These are phyloP conservation scores for Eurystomus glaucurus DNA, from an alignment of 2,797 vertebrate species.

Conservation along the genomic window DNA sequence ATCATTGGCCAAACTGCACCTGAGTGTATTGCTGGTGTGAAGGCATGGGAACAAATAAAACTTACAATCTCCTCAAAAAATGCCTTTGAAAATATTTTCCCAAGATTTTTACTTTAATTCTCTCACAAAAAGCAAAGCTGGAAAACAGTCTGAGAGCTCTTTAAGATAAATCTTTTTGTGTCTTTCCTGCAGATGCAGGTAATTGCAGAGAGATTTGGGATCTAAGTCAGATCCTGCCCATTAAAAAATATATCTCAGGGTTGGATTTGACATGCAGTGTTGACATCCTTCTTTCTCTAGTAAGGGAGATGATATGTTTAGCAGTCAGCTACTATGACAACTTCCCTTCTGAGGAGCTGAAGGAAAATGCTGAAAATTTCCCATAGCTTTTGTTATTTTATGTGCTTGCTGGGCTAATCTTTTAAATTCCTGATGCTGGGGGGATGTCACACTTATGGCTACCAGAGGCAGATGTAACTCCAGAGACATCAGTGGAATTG, in stretches of 20 bases:
- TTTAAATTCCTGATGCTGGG: neutral
- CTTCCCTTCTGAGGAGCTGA: conserved; percentile 35
- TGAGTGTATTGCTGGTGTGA: neutral
- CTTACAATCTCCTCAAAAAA: neutral
- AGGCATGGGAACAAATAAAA: neutral
- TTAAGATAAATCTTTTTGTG: conserved; percentile 55
- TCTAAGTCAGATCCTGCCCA: conserved; percentile 88
- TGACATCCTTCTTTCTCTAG: conserved; percentile 83
- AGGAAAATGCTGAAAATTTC: conserved; percentile 33
- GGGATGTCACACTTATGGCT: neutral
- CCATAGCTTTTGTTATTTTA: conserved; percentile 30
- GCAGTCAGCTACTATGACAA: conserved; percentile 82
- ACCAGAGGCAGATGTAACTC: neutral
- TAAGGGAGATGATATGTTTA: conserved; percentile 86
- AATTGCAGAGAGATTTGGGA: conserved; percentile 84
- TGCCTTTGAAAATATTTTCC: conserved; percentile 31
- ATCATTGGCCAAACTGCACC: rapidly evolving
- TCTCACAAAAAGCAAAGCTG: neutral
- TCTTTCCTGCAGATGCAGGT: conserved; percentile 79
- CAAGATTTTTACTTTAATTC: conserved; percentile 24
- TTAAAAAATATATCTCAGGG: conserved; percentile 87
- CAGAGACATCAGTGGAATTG: neutral
- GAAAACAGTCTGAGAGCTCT: conserved; percentile 27
- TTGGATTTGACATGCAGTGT: conserved; percentile 80
- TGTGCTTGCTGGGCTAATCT: conserved; percentile 33